phyloP scores from a whole-genome alignment of 2,888 invertebrate species.

The Belgica antarctica region DNA sequence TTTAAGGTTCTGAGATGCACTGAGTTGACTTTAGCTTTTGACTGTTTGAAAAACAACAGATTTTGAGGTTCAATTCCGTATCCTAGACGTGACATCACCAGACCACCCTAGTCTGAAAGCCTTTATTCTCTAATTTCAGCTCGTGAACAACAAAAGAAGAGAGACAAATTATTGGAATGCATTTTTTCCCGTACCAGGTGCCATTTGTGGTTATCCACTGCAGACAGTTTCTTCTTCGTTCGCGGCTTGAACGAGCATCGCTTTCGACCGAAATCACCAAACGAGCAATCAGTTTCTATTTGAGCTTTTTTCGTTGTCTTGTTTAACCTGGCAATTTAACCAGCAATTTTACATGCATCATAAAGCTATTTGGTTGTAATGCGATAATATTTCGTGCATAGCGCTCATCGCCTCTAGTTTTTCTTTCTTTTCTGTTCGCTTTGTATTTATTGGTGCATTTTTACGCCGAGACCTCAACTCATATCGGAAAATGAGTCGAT shows the following conservation, averaged over 20 bases:
- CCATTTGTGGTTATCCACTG: slow-evolving; percentile 30
- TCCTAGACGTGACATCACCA: not conserved
- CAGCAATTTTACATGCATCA: slow-evolving; percentile 38
- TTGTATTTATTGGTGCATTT: not conserved
- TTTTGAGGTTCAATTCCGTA: not conserved
- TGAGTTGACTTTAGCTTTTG: not conserved
- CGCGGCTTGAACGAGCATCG: not conserved
- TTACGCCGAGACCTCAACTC: not conserved
- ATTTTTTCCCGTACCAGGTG: slow-evolving; percentile 39
- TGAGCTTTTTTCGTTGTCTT: not conserved
- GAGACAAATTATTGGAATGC: not conserved
- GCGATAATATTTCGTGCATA: slow-evolving; percentile 42
- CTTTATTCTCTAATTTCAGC: not conserved
- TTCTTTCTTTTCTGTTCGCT: not conserved
- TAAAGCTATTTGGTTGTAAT: slow-evolving; percentile 26
- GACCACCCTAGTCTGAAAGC: not conserved
- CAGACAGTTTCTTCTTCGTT: not conserved
- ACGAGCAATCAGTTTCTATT: not conserved
- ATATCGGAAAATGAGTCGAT: not conserved
- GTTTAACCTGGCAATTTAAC: not conserved
- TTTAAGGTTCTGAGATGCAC: no score
- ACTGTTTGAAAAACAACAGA: not conserved
- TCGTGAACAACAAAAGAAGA: slow-evolving; percentile 28
- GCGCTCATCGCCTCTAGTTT: not conserved
- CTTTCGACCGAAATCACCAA: not conserved